phyloP scores from a whole-genome alignment of 2,797 vertebrate genomes.

The Rachycentron canadum region DNA sequence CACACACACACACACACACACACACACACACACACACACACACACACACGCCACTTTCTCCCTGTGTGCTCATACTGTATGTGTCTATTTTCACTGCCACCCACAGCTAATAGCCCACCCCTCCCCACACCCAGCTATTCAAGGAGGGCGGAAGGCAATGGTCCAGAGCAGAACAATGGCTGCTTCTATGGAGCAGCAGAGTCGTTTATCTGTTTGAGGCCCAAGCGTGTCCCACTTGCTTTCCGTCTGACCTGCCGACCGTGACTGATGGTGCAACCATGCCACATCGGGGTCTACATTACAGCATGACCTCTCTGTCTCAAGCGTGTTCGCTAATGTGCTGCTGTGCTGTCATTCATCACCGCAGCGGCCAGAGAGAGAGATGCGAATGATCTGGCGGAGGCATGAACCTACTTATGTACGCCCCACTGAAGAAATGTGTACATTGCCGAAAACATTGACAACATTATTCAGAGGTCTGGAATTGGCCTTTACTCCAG shows the following conservation, averaged over 20 bases:
- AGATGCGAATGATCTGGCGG: slow-evolving; percentile 51
- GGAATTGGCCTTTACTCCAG: background rate
- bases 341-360: slow-evolving; percentile 71
- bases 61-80: slow-evolving; percentile 14
- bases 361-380: slow-evolving; percentile 24
- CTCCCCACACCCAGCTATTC: slow-evolving; percentile 50
- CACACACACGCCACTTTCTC: background rate
- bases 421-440: background rate
- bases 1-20: slow-evolving; percentile 7
- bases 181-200: slow-evolving; percentile 55
- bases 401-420: slow-evolving; percentile 43
- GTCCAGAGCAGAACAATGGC: slow-evolving; percentile 74
- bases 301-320: slow-evolving; percentile 72
- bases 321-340: slow-evolving; percentile 73
- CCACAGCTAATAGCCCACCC: slow-evolving; percentile 57
- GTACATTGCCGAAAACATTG: background rate
- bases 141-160: slow-evolving; percentile 62
- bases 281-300: slow-evolving; percentile 70
- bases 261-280: slow-evolving; percentile 72
- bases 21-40: background rate
- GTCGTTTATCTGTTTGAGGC: slow-evolving; percentile 82
- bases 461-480: background rate
- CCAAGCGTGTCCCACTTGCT: slow-evolving; percentile 63
- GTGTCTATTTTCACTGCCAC: slow-evolving; percentile 63
- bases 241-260: slow-evolving; percentile 64